Percentiles rank a stretch among this genome's conserved stretches.
phyloP scores from a whole-genome alignment of 2,888 invertebrate genomes.

The Lithodes maja region DNA sequence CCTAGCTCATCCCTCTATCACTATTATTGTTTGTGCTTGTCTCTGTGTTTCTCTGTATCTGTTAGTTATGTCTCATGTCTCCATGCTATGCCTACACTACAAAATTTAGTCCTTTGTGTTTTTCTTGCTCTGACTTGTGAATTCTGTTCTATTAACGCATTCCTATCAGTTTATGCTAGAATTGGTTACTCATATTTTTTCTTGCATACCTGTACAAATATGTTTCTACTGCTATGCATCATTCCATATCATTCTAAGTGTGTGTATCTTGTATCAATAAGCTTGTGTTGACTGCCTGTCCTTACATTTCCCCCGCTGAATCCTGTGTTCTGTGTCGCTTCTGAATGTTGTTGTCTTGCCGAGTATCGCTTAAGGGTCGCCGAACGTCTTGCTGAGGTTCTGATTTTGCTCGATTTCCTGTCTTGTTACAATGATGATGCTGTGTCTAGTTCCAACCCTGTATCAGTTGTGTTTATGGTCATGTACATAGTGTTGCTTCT shows the following conservation, averaged over 20 bases:
- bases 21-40: neutral
- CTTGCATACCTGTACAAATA: neutral
- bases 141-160: neutral
- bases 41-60: neutral
- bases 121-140: neutral
- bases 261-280: neutral
- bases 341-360: neutral
- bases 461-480: no score
- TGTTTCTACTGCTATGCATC: no score
- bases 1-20: slow-evolving; percentile 5
- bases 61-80: neutral
- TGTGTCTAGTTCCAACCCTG: no score
- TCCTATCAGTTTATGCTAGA: no score
- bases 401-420: no score
- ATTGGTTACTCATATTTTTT: neutral
- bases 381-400: no score
- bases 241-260: neutral
- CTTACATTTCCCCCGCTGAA: neutral
- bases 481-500: no score
- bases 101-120: neutral
- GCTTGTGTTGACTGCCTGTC: neutral
- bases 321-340: slow-evolving; percentile 9
- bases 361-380: neutral
- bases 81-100: neutral
- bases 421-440: no score